A percentile compares a stretch with the other conserved stretches of the same genome.
Evolutionary conservation across 2,113 vertebrate species (phyloP).

Genomic region (Stegostoma tigrinum): DNA sequence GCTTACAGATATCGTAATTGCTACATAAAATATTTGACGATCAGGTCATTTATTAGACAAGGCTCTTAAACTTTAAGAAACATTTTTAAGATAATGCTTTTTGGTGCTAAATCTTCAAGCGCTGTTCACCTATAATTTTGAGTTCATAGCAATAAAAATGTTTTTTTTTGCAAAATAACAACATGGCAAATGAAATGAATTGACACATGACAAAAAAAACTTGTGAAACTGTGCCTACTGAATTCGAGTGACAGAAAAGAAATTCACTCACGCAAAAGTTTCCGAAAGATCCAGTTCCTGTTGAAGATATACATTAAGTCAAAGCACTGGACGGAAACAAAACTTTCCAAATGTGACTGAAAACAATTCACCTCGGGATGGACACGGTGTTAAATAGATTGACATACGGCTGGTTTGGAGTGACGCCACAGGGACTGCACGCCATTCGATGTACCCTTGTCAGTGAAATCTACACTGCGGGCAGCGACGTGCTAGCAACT

Average conservation of each 20-base stretch:
- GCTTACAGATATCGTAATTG: background rate
- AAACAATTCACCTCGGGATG: background rate
- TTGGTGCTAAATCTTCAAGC: background rate
- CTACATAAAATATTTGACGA: background rate
- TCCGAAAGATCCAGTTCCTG: background rate
- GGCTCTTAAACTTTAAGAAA: background rate
- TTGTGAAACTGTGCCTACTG: background rate
- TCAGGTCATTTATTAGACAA: background rate
- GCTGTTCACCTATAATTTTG: background rate
- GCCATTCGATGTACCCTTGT: background rate
- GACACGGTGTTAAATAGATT: background rate
- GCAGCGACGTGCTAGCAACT: no score
- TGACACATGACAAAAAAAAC: background rate
- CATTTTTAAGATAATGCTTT: background rate
- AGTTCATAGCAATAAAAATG: background rate
- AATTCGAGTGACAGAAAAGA: background rate
- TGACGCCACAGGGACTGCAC: background rate
- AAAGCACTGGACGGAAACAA: no score
- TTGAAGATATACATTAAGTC: background rate
- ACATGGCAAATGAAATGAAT: background rate
- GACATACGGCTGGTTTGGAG: background rate
- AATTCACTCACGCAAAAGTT: background rate
- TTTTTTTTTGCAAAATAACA: background rate
- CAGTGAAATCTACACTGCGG: background rate
- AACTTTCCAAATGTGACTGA: background rate